Base-by-base conservation (phyloP, 1,140 invertebrate genomes). In the Ips typographus region DNA sequence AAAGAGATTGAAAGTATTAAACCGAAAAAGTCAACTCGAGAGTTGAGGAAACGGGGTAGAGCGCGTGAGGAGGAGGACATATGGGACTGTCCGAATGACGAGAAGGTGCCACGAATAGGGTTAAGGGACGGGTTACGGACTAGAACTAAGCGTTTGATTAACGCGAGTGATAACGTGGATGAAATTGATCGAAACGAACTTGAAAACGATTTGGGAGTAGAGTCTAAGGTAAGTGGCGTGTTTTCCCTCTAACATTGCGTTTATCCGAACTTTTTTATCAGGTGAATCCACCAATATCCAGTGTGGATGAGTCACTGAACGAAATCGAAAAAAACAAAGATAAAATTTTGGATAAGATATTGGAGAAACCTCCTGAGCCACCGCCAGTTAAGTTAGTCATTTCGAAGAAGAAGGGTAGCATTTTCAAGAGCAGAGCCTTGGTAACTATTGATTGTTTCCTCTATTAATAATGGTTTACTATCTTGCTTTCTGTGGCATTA, bases 371-470 rank as follows among this genome's bases (percentile, higher is more conserved):
- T 36, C 67, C 65, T 40, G 74, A 75, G 22, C 64, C 67, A 7
- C 72, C 75, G 8, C 84, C 83, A 78, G 84, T 89, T 36, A 89
- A 89, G 75, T 75, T 89, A 67, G 85, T 89, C 4, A 88, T 89
- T 60, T 87, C 86, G 1, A 88, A 89, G 66, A 94, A 92, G 76
- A 94, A 94, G 78, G 91, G 91, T 56, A 94, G 92, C 75, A 94
- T 95, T 77, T 95, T 95, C 77, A 95, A 95, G 77, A 94, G 91
- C 76, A 86, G 93, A 57, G 88, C 88, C 22, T 78, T 90, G 38
- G 87, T 70, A 64, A 57, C 7, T 59, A 2, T 59, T 4, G 57
- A 6, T 40, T 40, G 8, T 40, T 22, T 22, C 22, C 6, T 40
- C 2, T 3, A 59, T 8, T 22, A 63, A 38, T 49, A 38, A 1